Evolutionary conservation across 2,113 vertebrate species (phyloP).

Genomic region (Ageneiosus marmoratus): DNA sequence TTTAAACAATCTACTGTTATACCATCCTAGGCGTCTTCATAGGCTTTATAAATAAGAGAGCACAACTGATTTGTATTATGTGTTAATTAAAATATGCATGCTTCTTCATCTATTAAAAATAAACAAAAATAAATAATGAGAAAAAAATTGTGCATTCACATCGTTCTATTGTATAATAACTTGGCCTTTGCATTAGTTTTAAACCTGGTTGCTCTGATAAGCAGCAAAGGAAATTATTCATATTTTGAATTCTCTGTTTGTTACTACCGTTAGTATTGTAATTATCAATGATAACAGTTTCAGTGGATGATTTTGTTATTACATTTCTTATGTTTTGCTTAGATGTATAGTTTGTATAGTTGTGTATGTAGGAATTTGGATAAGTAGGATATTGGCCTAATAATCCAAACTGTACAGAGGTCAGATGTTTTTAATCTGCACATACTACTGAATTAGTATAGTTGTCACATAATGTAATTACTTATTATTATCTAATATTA

Average conservation of each 20-base stretch:
- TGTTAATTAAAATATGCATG: too few relatives aligned
- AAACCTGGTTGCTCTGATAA: neutral
- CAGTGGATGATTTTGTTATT: neutral
- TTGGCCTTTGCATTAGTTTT: neutral
- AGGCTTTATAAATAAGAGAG: neutral
- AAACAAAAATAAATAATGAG: fast-evolving
- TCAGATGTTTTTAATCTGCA: neutral
- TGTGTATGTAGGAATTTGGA: neutral
- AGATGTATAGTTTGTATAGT: neutral
- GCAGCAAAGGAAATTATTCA: neutral
- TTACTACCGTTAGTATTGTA: neutral
- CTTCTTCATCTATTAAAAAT: neutral
- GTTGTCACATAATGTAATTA: neutral
- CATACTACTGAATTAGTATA: neutral
- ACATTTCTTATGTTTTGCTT: neutral
- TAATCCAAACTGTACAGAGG: neutral
- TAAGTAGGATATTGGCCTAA: neutral
- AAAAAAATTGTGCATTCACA: neutral
- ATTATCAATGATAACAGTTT: neutral
- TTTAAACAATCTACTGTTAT: neutral
- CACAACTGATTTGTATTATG: neutral
- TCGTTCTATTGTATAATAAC: neutral
- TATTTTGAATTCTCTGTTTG: neutral
- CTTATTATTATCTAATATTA: neutral
- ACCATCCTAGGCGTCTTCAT: neutral